Evolutionary conservation across 2,888 invertebrate genomes (phyloP).

Genomic region (Ornithoptera priamus): DNA sequence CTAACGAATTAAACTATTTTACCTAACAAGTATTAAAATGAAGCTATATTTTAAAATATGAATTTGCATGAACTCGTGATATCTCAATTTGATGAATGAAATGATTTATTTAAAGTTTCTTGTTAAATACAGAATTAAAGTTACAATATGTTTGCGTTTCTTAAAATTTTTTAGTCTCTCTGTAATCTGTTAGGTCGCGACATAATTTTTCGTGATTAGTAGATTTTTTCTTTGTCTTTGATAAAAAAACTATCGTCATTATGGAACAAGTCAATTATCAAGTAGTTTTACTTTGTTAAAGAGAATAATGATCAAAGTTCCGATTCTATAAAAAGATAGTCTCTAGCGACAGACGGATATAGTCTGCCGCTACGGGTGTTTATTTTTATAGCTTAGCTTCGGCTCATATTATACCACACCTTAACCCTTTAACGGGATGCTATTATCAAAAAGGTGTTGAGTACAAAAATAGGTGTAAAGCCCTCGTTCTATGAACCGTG

Average conservation of each 20-base stretch:
- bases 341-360: constrained; percentile 39
- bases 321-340: constrained; percentile 28
- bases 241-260: constrained; percentile 31
- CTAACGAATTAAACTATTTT: too few relatives aligned
- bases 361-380: constrained; percentile 44
- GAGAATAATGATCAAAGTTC: constrained; percentile 18
- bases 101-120: too few relatives aligned
- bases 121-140: too few relatives aligned
- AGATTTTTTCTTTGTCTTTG: not conserved
- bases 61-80: too few relatives aligned
- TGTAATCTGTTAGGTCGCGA: too few relatives aligned
- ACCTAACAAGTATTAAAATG: too few relatives aligned
- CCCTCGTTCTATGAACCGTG: constrained; percentile 12
- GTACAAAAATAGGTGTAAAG: constrained; percentile 17
- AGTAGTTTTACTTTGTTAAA: constrained; percentile 10
- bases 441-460: constrained; percentile 10
- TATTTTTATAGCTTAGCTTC: constrained; percentile 44
- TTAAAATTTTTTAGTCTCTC: too few relatives aligned
- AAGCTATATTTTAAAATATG: too few relatives aligned
- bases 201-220: not conserved
- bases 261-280: constrained; percentile 26
- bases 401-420: constrained; percentile 32
- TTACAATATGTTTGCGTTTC: too few relatives aligned
- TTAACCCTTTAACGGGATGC: constrained; percentile 9
- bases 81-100: too few relatives aligned